Conservation (phyloP, 2,113 vertebrate genomes). For the Syngnathus scovelli region DNA sequence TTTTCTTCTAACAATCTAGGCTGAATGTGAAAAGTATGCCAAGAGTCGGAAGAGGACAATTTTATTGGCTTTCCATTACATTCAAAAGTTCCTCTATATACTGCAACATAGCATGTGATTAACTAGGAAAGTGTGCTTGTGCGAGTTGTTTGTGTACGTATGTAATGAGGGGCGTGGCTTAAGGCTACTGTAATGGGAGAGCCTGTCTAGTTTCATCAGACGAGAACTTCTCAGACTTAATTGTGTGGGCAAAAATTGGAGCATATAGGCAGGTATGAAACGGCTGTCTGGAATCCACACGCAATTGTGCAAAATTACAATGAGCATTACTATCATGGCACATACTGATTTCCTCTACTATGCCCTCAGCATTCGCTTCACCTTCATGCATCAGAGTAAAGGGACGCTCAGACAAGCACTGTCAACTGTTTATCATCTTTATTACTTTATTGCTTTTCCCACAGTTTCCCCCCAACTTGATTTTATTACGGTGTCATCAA, state of each 20-base stretch:
- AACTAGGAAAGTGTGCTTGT: conserved; percentile 52
- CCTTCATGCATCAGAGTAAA: conserved; percentile 49
- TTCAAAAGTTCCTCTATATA: background rate
- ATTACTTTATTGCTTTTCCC: conserved; percentile 70
- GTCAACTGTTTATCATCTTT: conserved; percentile 68
- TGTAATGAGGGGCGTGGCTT: conserved; percentile 33
- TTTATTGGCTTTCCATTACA: conserved; percentile 9
- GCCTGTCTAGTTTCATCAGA: conserved; percentile 54
- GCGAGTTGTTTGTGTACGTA: conserved; percentile 17
- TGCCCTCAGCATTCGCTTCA: conserved; percentile 50
- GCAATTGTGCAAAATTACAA: conserved; percentile 22
- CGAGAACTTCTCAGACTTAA: conserved; percentile 50
- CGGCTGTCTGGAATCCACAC: conserved; percentile 18
- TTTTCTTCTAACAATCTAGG: background rate
- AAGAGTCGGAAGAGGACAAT: background rate
- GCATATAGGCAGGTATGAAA: conserved; percentile 35
- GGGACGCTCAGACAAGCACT: conserved; percentile 51
- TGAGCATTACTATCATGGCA: conserved; percentile 12
- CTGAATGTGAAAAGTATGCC: background rate
- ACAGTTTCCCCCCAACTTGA: conserved; percentile 64
- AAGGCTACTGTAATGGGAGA: conserved; percentile 59
- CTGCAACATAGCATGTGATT: conserved; percentile 6
- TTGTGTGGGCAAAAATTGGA: conserved; percentile 54
- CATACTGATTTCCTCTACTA: conserved; percentile 40
- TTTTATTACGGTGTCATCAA: conserved; percentile 69